These are phyloP conservation scores for Lipotes vexillifer DNA, from an alignment of 2,113 vertebrate genomes.

Conservation along the genomic window DNA sequence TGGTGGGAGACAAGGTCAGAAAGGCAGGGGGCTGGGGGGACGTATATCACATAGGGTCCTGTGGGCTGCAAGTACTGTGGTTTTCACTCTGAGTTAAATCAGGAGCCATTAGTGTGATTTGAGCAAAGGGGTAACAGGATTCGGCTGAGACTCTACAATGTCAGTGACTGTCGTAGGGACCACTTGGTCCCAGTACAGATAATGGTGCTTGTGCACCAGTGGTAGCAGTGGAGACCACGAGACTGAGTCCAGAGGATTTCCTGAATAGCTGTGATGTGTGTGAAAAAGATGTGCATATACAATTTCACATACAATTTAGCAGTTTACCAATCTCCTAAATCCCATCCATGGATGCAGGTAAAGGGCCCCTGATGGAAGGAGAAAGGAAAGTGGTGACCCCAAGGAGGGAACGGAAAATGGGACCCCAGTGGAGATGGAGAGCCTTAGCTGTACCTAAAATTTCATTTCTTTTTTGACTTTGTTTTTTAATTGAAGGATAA, in stretches of 20 bases:
- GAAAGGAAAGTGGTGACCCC: background rate
- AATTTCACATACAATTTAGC: background rate
- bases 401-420: background rate
- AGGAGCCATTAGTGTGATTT: background rate
- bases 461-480: background rate
- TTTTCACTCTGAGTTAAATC: background rate
- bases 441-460: background rate
- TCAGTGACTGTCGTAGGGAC: background rate
- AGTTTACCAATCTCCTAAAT: background rate
- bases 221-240: background rate
- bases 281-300: rapidly evolving
- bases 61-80: background rate
- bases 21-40: background rate
- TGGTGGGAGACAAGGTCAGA: background rate
- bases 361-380: background rate
- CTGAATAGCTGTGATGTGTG: background rate
- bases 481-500: background rate
- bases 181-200: background rate
- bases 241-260: background rate
- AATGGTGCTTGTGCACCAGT: background rate
- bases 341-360: background rate
- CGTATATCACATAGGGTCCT: rapidly evolving
- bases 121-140: background rate
- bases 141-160: background rate
- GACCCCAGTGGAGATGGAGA: rapidly evolving